phyloP scores from a whole-genome alignment of 2,113 vertebrate genomes.

The Marcusenius ussheri region DNA sequence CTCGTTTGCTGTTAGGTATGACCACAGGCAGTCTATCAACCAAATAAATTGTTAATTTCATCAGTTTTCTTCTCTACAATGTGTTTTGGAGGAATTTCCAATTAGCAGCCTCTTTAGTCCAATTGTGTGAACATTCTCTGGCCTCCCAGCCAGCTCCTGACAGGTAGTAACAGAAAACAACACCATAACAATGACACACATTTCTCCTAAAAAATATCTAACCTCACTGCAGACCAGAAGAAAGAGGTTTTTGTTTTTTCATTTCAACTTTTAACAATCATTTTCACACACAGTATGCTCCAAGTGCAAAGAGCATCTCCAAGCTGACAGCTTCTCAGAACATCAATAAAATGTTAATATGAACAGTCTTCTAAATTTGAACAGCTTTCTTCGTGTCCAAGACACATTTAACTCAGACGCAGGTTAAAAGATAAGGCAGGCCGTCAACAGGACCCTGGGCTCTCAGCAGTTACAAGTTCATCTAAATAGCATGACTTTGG shows the following conservation, averaged over 20 bases:
- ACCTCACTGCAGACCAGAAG: background rate
- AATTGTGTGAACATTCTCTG: background rate
- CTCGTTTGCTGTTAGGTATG: conserved; percentile 41
- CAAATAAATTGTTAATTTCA: conserved; percentile 52
- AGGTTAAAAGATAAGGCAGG: background rate
- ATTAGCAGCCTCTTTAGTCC: conserved; percentile 20
- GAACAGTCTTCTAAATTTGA: background rate
- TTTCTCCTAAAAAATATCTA: background rate
- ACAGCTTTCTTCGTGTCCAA: background rate
- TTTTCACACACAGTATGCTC: background rate
- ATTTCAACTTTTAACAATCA: background rate
- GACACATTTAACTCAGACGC: background rate
- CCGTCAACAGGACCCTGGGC: background rate
- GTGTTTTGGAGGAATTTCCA: conserved; percentile 36
- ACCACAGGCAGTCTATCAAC: conserved; percentile 54
- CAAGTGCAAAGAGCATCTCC: background rate
- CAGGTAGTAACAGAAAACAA: background rate
- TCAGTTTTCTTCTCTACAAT: conserved; percentile 47
- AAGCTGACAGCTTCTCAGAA: background rate
- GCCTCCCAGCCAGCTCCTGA: background rate
- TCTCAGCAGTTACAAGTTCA: background rate
- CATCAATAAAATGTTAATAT: background rate
- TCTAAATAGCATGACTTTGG: background rate
- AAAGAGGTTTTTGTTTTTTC: background rate
- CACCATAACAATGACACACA: background rate